These are phyloP conservation scores for Formica aserva DNA, from an alignment of 2,888 invertebrate species.

Conservation along the genomic window DNA sequence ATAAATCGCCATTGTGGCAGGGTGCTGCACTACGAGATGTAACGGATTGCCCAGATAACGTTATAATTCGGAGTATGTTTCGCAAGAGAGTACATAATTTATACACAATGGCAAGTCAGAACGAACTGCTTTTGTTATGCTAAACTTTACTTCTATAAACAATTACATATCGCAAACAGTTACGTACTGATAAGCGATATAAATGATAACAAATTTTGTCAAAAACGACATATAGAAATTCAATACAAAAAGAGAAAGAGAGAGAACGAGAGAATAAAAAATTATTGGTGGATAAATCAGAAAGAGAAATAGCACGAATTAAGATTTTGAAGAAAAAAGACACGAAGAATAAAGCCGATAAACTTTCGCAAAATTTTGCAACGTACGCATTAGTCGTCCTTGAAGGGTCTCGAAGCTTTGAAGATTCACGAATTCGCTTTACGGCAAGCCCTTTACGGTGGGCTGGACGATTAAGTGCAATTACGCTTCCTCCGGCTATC, in stretches of 20 bases:
- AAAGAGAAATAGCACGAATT: not conserved
- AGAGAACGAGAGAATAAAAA: too few relatives aligned
- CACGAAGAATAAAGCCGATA: not conserved
- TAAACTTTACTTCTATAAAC: not conserved
- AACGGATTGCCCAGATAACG: conserved; percentile 28
- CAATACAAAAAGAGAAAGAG: too few relatives aligned
- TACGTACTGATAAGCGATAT: not conserved
- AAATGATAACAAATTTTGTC: not conserved
- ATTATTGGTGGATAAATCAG: not conserved
- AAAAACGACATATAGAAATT: not conserved
- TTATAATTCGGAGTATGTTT: not conserved
- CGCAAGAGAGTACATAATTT: not conserved
- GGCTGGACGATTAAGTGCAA: conserved; percentile 51
- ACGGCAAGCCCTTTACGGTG: conserved; percentile 9
- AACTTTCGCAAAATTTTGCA: not conserved
- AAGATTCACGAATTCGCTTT: conserved; percentile 42
- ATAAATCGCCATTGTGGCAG: conserved; percentile 29
- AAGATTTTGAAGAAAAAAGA: not conserved
- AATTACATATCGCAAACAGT: not conserved
- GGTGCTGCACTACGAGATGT: conserved; percentile 28
- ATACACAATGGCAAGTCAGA: not conserved
- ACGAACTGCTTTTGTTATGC: not conserved
- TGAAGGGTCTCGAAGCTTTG: not conserved
- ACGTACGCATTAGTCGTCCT: not conserved
- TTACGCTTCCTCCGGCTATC: conserved; percentile 37